Evolutionary conservation across 2,888 invertebrate genomes (phyloP), one percentile per base, ranked within the genome.

Genomic region (Chromoteleia sp.): DNA sequence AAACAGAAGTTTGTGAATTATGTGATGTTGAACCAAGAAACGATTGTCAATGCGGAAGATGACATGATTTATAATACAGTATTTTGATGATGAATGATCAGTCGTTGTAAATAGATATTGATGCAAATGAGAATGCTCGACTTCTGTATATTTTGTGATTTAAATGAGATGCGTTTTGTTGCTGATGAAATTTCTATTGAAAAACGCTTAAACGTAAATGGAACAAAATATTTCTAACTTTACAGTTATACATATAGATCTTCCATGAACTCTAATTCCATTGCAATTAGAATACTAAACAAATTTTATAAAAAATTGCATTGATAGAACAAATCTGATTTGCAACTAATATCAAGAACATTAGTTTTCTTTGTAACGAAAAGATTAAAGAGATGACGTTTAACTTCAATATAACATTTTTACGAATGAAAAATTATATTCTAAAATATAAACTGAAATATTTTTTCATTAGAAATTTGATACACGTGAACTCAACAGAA

Each of bases 51-150:
- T 56, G 87, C 88, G 50, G 91, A 90, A 48, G 91, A 91, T 45
- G 89, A 91, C 56, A 88, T 89, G 61, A 89, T 91, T 65, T 91
- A 91, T 77, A 91, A 91, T 45, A 90, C 91, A 43, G 87, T 91
- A 83, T 91, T 90, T 77, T 91, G 85, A 88, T 67, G 52, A 63
- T 19, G 21, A 29, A 12, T 54, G 30, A 36, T 30, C 25, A 12
- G 7, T 21, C 30, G 0, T 10, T 68, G 54, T 45, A 71, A 56
- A 70, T 58, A 45, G 21, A 21, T 7, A 39, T n/a, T 30, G 36
- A 17, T 54, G 10, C 10, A 17, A 17, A 17, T 54, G 12, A 17
- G 45, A 8, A 15, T 15, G 52, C 15, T 25, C 29, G 29, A 29
- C 7, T 14, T 52, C 17, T 52, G 56, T 56, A 56, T 19, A 56